phyloP scores from a whole-genome alignment of 2,797 vertebrate species.

The Pogoniulus pusillus region DNA sequence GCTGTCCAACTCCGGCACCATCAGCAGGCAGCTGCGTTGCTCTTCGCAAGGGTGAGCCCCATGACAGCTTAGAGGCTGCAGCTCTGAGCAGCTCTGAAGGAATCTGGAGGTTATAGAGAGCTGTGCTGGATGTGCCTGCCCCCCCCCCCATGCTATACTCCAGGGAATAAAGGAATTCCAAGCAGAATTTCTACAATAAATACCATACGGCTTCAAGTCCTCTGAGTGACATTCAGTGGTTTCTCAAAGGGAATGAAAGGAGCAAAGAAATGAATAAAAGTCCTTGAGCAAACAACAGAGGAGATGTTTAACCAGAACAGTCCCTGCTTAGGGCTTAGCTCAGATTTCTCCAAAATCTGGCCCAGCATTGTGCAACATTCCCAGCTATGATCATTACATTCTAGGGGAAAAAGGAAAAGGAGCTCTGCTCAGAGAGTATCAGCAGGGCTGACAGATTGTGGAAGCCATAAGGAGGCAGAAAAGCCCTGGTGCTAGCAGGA shows the following conservation, averaged over 20 bases:
- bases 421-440: background rate
- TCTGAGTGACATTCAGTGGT: background rate
- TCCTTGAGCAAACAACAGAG: background rate
- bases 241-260: background rate
- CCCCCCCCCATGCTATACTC: background rate
- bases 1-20: background rate
- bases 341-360: background rate
- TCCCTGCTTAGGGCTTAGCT: rapidly evolving
- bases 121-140: background rate
- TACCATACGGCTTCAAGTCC: background rate
- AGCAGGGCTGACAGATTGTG: background rate
- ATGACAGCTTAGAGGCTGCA: rapidly evolving
- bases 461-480: background rate
- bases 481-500: background rate
- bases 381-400: background rate
- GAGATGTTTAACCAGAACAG: background rate
- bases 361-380: background rate
- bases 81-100: background rate
- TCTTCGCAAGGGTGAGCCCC: background rate
- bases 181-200: background rate
- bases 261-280: background rate
- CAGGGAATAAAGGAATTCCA: background rate
- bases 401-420: background rate
- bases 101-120: background rate
- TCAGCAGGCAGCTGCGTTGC: background rate